These are phyloP conservation scores for Pheosia gnoma DNA, from an alignment of 2,888 invertebrate species.

Conservation along the genomic window DNA sequence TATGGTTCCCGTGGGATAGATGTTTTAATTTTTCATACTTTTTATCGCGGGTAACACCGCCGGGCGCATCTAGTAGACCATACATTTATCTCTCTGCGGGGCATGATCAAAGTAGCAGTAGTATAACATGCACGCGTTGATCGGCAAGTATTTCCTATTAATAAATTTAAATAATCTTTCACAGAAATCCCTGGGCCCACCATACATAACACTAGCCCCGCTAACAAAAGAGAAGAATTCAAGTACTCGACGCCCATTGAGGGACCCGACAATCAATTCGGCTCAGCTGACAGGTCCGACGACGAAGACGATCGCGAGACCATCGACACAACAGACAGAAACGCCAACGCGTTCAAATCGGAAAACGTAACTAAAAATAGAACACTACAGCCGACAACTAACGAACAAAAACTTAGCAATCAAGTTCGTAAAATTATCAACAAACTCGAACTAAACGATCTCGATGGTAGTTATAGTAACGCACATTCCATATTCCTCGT, in stretches of 20 bases:
- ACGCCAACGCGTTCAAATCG: conserved; percentile 34
- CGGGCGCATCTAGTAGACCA: no score
- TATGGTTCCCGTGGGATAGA: no score
- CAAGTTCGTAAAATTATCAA: conserved; percentile 73
- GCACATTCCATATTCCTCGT: conserved; percentile 16
- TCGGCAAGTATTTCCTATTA: background rate
- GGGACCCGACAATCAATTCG: conserved; percentile 87
- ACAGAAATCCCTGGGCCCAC: conserved; percentile 91
- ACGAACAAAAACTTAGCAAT: conserved; percentile 70
- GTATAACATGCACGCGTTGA: no score
- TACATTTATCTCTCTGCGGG: no score
- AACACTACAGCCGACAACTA: conserved; percentile 48
- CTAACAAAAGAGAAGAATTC: conserved; percentile 83
- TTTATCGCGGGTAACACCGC: no score
- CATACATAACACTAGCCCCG: conserved; percentile 80
- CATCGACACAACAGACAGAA: conserved; percentile 40
- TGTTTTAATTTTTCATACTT: no score
- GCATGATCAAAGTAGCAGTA: no score
- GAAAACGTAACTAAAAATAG: conserved; percentile 58
- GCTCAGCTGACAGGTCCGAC: conserved; percentile 88
- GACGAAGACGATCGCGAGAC: conserved; percentile 82
- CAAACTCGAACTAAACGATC: conserved; percentile 59
- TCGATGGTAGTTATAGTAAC: conserved; percentile 39
- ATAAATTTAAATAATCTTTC: conserved; percentile 21
- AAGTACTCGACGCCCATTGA: conserved; percentile 73